Evolutionary conservation across 2,888 invertebrate species (phyloP), one percentile per base, ranked within the genome.

Genomic region (Mesodorylaimus sp.): DNA sequence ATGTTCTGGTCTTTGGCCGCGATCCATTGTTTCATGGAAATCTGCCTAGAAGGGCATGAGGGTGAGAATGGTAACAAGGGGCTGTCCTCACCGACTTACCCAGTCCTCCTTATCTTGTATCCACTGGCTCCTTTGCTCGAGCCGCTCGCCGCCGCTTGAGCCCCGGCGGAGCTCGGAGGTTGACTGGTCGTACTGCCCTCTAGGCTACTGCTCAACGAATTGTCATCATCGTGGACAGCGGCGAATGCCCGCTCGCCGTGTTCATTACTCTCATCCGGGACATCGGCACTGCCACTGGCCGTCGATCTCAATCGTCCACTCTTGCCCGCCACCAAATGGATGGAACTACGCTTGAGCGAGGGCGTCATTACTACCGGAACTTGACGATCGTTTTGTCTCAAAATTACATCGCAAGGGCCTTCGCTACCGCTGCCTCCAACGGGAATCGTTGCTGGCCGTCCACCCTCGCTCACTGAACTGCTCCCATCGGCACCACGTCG

Each of bases 21-120:
- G 60, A 93, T 73, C 93, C 93, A 93, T 75, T 93, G 93, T 74
- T 93, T 93, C 61, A 93, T 91, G 68, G 87, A 87, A 63, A 95
- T 75, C 74, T 89, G 93, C 68, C 91, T 91, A 76, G 37, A 54
- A 52, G 29, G 45, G 65, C 57, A n/a, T n/a, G n/a, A n/a, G n/a
- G n/a, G n/a, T n/a, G n/a, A n/a, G n/a, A n/a, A n/a, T n/a, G n/a
- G n/a, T n/a, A n/a, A 60, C 62, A 61, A 60, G 25, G 23, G 2
- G 45, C 19, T 16, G 7, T n/a, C 5, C n/a, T 36, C 21, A 16
- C 10, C 7, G 7, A 19, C 24, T 10, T 46, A 46, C 46, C 46
- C 46, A 23, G 46, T 7, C 21, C 24, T 29, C 16, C 36, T 7
- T 21, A 46, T 36, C 32, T 46, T 46, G 21, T 46, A 36, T 5